Base-by-base conservation (phyloP, 2,113 vertebrate species). In the Mandrillus leucophaeus region DNA sequence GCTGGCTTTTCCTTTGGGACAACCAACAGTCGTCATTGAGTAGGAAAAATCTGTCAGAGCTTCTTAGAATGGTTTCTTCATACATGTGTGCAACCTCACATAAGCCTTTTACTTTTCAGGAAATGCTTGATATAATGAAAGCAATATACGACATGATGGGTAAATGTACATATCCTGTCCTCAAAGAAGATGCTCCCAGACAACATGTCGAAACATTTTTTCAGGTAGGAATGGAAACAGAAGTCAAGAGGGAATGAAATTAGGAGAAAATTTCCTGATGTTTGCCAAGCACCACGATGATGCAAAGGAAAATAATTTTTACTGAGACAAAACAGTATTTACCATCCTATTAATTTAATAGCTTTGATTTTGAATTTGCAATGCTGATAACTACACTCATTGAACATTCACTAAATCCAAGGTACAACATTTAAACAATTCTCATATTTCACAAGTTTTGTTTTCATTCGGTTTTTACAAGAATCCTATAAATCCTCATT, bases 81-180 rank as follows among this genome's bases (percentile, higher is more conserved):
- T 2, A 20, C 1, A 8, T 22, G 12, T 45, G 8, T 45, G 27
- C 16, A 43, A 35, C 0, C 32, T 97, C 92, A 93, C 0, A 38
- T 3, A 81, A 22, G 0, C 0, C 6, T 91, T 80, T 97, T 84
- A 59, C 40, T 96, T 95, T 89, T 52, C 89, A 99, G 99, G 99
- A 99, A 98, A 99, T 99, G 99, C 99, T 99, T 52, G 99, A 99
- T 97, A 99, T 99, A 96, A 99, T 99, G 99, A 99, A 99, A 99
- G 99, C 99, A 93, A 99, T 99, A 97, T 99, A 99, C 4, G 99
- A 99, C 96, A 99, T 99, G 99, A 99, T 99, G 99, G 99, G 99
- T 1, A 99, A 99, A 97, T 99, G 99, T 96, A 99, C 99, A 55
- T 99, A 99, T 52, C 99, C 99, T 20, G 97, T 99, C 98, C 99